Evolutionary conservation across 2,888 invertebrate genomes (phyloP).

Genomic region (Holacanthella duospinosa): DNA sequence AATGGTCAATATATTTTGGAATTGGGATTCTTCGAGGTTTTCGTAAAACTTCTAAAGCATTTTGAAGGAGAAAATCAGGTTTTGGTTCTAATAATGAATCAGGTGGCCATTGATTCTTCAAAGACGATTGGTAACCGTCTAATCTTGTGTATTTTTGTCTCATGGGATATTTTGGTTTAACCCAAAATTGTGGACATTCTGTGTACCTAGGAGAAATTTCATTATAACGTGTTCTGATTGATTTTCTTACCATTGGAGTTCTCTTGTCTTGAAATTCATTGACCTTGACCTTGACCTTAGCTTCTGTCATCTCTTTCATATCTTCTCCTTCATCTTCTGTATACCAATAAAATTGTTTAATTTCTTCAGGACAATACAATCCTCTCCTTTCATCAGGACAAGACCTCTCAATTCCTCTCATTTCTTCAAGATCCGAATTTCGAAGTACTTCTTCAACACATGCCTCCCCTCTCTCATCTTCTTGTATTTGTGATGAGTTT

Average conservation of each 20-base stretch:
- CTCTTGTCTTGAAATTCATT: background rate
- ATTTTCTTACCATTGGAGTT: background rate
- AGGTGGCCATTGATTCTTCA: background rate
- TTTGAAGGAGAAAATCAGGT: background rate
- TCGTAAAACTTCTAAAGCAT: background rate
- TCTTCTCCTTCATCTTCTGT: background rate
- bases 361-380: too few species aligned
- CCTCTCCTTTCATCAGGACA: too few species aligned
- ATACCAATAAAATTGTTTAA: too few species aligned
- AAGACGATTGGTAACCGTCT: too few species aligned
- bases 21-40: background rate
- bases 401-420: background rate
- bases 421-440: background rate
- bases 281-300: background rate
- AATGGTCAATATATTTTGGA: background rate
- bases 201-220: background rate
- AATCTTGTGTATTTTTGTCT: too few species aligned
- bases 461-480: too few species aligned
- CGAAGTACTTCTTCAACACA: background rate
- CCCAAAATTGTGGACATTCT: background rate
- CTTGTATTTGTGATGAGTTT: too few species aligned
- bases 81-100: background rate
- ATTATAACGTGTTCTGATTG: background rate
- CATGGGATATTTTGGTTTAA: background rate
- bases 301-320: background rate